phyloP scores from a whole-genome alignment of 2,888 invertebrate genomes.

The Epiblema foenella region DNA sequence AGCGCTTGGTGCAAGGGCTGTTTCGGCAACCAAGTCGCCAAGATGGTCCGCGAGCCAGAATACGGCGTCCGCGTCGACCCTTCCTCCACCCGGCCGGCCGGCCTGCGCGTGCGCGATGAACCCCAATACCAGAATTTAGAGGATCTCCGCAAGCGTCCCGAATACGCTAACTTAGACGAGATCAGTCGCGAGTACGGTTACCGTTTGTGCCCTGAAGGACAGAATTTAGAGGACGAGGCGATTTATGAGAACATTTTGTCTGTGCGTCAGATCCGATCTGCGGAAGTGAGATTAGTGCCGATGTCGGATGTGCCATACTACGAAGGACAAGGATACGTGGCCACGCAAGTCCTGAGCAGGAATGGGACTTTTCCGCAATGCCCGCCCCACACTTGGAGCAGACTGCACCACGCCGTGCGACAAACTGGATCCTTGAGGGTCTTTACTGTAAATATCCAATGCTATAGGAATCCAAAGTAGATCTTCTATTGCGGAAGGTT shows the following conservation, averaged over 20 bases:
- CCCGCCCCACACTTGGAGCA: slow-evolving; percentile 80
- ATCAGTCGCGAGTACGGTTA: slow-evolving; percentile 83
- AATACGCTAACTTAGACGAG: slow-evolving; percentile 81
- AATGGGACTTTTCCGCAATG: slow-evolving; percentile 83
- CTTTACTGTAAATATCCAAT: slow-evolving; percentile 71
- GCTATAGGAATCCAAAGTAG: slow-evolving; percentile 17
- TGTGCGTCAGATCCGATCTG: slow-evolving; percentile 80
- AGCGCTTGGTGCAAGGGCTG: slow-evolving; percentile 67
- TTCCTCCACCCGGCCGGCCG: slow-evolving; percentile 67
- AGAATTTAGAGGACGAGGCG: slow-evolving; percentile 81
- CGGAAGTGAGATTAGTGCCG: slow-evolving; percentile 83
- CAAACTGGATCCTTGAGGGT: slow-evolving; percentile 74
- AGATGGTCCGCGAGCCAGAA: slow-evolving; percentile 77
- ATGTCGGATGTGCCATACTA: slow-evolving; percentile 81
- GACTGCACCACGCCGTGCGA: slow-evolving; percentile 74
- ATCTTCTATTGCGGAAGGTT: slow-evolving; percentile 23
- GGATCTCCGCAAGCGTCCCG: slow-evolving; percentile 78
- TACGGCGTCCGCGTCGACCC: slow-evolving; percentile 78
- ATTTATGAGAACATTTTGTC: slow-evolving; percentile 82
- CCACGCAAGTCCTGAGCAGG: slow-evolving; percentile 78
- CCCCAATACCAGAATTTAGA: slow-evolving; percentile 81
- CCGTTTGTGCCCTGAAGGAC: slow-evolving; percentile 81
- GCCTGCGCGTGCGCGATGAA: slow-evolving; percentile 74
- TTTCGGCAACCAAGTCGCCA: slow-evolving; percentile 70
- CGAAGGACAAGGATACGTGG: slow-evolving; percentile 81